A percentile compares a stretch with the other conserved stretches of the same genome.
Conservation (phyloP, 1,140 invertebrate species). For the Oscheius sp. region DNA sequence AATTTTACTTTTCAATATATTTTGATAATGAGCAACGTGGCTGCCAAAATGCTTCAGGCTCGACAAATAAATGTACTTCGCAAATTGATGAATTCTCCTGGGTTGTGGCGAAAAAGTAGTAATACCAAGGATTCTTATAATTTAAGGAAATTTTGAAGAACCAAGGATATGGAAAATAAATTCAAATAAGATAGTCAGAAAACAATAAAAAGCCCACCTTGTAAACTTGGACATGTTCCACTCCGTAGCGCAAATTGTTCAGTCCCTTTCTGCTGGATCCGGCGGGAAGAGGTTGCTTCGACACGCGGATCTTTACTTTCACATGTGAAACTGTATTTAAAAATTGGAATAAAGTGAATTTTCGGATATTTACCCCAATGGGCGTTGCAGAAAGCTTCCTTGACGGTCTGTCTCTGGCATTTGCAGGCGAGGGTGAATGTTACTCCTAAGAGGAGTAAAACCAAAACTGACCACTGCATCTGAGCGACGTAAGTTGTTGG, state of each 20-base stretch:
- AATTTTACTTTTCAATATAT: too few species aligned
- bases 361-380: constrained; percentile 39
- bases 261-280: constrained; percentile 38
- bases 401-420: constrained; percentile 35
- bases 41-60: background rate
- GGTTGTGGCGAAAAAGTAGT: too few species aligned
- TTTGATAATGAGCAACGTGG: background rate
- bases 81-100: too few species aligned
- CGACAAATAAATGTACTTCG: background rate
- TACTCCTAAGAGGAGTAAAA: background rate
- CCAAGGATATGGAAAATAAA: too few species aligned
- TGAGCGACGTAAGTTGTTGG: too few species aligned
- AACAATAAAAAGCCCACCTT: constrained; percentile 22
- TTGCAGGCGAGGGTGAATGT: constrained; percentile 33
- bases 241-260: constrained; percentile 44
- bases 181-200: background rate
- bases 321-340: constrained; percentile 42
- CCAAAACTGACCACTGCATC: background rate
- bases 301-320: constrained; percentile 40
- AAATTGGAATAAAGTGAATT: constrained; percentile 11
- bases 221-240: constrained; percentile 37
- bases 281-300: constrained; percentile 37
- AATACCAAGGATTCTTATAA: too few species aligned
- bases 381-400: constrained; percentile 41
- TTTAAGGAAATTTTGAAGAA: too few species aligned